These are phyloP conservation scores for Clarias macrocephalus DNA, from an alignment of 2,113 vertebrate genomes.

Conservation along the genomic window DNA sequence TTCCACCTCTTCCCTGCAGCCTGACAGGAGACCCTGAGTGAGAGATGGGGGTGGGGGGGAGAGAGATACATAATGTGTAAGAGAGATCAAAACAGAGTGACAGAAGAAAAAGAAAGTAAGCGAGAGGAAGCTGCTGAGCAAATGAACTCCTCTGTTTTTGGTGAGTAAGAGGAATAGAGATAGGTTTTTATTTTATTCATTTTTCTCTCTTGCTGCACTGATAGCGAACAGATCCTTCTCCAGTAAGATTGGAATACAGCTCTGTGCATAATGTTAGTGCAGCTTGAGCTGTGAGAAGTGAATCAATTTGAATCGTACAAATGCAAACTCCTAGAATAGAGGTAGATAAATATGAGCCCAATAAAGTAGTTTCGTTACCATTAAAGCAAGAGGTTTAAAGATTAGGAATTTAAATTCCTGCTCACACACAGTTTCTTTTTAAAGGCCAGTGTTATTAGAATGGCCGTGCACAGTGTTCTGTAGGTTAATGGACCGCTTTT, in stretches of 20 bases:
- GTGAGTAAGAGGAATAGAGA: conserved; percentile 70
- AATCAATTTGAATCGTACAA: conserved; percentile 6
- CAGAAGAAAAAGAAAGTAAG: conserved; percentile 56
- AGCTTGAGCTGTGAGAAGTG: neutral
- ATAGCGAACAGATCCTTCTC: conserved; percentile 6
- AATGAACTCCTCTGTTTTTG: conserved; percentile 83
- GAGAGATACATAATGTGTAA: conserved; percentile 49
- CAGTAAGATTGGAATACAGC: neutral
- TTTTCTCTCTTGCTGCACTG: conserved; percentile 21
- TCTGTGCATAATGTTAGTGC: neutral
- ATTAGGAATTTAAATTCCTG: conserved; percentile 15
- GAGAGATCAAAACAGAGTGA: conserved; percentile 33
- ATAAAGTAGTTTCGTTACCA: conserved; percentile 3
- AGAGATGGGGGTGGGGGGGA: conserved; percentile 71
- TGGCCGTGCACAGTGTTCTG: conserved; percentile 36
- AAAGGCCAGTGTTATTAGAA: conserved; percentile 40
- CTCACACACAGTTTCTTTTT: conserved; percentile 33
- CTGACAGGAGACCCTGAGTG: conserved; percentile 85
- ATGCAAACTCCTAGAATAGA: neutral
- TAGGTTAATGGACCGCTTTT: conserved; percentile 56
- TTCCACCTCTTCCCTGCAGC: conserved; percentile 85
- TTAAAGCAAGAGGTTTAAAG: conserved; percentile 10
- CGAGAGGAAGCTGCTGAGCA: conserved; percentile 79
- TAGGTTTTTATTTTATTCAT: conserved; percentile 10
- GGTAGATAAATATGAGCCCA: conserved; percentile 4